These are phyloP conservation scores for Coluber constrictor DNA, from an alignment of 2,797 vertebrate genomes.

Conservation along the genomic window DNA sequence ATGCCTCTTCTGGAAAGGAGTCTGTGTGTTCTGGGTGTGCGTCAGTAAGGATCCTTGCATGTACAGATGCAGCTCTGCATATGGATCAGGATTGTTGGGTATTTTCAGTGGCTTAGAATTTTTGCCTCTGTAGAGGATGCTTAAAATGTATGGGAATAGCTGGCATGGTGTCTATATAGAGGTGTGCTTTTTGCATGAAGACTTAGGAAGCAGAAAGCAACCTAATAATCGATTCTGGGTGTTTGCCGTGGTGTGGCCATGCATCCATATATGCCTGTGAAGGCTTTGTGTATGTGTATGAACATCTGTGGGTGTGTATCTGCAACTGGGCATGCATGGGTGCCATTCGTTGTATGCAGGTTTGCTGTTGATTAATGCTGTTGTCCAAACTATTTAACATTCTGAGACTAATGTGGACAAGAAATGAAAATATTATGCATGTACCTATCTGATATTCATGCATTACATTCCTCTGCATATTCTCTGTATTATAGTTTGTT, in stretches of 20 bases:
- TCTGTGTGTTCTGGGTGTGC: neutral
- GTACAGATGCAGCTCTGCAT: conserved; percentile 43
- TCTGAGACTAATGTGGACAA: neutral
- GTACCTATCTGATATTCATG: neutral
- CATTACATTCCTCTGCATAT: neutral
- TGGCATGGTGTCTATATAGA: neutral
- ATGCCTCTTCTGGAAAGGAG: conserved; percentile 10
- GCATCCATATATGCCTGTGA: neutral
- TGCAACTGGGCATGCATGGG: conserved; percentile 21
- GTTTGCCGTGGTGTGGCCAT: conserved; percentile 27
- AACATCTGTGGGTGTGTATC: conserved; percentile 34
- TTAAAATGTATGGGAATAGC: neutral
- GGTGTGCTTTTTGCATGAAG: neutral
- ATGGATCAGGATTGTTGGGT: conserved; percentile 2
- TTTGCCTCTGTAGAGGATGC: neutral
- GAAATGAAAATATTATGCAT: neutral
- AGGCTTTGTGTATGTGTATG: conserved; percentile 26
- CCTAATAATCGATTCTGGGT: conserved; percentile 36
- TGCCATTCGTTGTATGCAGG: conserved; percentile 37
- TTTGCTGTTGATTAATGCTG: conserved; percentile 2
- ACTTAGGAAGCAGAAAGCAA: neutral
- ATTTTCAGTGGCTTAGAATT: neutral
- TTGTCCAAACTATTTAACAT: neutral
- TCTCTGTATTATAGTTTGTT: neutral
- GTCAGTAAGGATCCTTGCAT: conserved; percentile 6